Percentiles rank a stretch among this genome's conserved stretches.
Evolutionary conservation across 2,888 invertebrate genomes (phyloP).

Genomic region (Sarcophaga subvicina): DNA sequence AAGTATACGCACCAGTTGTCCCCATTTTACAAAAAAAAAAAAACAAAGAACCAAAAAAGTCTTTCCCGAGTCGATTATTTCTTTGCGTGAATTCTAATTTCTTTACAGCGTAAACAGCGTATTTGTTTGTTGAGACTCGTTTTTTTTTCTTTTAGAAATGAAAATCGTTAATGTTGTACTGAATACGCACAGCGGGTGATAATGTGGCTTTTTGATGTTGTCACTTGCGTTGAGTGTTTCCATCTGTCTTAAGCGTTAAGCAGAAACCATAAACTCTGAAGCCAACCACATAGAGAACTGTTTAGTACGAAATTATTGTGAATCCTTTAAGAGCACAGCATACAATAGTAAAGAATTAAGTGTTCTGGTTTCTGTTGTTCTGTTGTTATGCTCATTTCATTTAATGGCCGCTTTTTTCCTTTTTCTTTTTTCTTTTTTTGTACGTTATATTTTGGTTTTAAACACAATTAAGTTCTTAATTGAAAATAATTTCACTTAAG

Average conservation of each 20-base stretch:
- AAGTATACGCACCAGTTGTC: constrained; percentile 51
- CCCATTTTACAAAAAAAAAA: constrained; percentile 36
- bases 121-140: constrained; percentile 6
- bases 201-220: constrained; percentile 67
- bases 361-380: constrained; percentile 33
- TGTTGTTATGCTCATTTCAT: constrained; percentile 33
- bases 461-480: constrained; percentile 28
- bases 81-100: constrained; percentile 24
- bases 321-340: too few relatives aligned
- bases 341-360: constrained; percentile 9
- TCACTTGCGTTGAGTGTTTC: constrained; percentile 63
- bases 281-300: neutral
- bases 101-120: neutral
- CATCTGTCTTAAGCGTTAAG: constrained; percentile 58
- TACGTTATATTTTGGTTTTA: constrained; percentile 2
- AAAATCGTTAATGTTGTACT: constrained; percentile 48
- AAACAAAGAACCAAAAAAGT: neutral
- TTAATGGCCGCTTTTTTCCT: constrained; percentile 1
- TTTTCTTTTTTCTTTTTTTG: neutral
- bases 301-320: constrained; percentile 1
- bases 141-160: constrained; percentile 14
- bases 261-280: neutral
- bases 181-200: constrained; percentile 67
- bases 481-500: constrained; percentile 33
- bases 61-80: neutral